Percentiles rank a stretch among this genome's conserved stretches.
Evolutionary conservation across 2,113 vertebrate genomes (phyloP).

Genomic region (Argyrosomus japonicus): DNA sequence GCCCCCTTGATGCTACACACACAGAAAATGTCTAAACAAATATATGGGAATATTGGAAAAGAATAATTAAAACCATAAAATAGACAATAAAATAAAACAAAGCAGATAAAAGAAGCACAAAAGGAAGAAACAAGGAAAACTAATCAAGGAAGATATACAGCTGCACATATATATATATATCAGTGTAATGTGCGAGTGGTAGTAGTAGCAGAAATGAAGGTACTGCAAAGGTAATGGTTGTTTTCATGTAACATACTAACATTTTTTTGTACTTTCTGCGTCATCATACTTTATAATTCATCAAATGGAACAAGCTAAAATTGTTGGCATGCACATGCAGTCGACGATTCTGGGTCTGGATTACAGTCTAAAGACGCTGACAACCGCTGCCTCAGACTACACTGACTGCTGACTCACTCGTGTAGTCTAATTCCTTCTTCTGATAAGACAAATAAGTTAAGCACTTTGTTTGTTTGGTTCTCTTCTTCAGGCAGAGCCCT

Average conservation of each 20-base stretch:
- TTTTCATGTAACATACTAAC: not conserved
- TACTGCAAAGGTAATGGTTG: not conserved
- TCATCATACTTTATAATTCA: not conserved
- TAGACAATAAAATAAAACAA: not conserved
- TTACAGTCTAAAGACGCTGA: not conserved
- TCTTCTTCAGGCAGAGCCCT: constrained; percentile 77
- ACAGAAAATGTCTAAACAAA: not conserved
- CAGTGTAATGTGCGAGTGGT: too few species aligned
- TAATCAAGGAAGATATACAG: not conserved
- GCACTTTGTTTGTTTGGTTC: not conserved
- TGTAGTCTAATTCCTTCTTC: too few species aligned
- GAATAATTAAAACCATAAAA: not conserved
- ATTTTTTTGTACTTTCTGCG: not conserved
- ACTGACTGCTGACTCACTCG: not conserved
- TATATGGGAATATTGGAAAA: not conserved
- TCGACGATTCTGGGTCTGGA: not conserved
- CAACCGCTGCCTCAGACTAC: not conserved
- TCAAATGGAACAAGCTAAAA: not conserved
- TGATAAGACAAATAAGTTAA: not conserved
- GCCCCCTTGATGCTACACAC: not conserved
- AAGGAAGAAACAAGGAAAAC: not conserved
- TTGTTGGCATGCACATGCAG: not conserved
- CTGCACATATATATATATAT: too few species aligned
- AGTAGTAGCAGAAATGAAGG: not conserved
- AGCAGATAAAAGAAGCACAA: not conserved